These are phyloP conservation scores for Drosophila kambysellisi DNA, from an alignment of 2,888 invertebrate genomes.

Conservation along the genomic window DNA sequence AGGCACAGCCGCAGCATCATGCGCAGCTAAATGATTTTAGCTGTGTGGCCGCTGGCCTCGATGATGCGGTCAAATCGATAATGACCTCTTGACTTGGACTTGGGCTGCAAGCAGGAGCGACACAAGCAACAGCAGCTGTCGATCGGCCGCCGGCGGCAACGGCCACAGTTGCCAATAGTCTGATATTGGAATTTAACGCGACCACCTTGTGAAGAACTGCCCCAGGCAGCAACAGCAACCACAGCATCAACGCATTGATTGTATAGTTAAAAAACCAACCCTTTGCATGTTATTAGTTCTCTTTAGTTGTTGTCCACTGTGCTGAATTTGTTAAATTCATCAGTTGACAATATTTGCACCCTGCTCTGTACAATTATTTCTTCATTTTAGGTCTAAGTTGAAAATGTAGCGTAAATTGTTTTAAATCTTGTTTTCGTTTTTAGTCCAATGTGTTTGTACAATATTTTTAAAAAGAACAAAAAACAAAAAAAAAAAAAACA, in stretches of 20 bases:
- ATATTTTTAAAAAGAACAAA: conserved; percentile 45
- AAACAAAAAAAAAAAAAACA: conserved; percentile 13
- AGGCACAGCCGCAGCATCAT: conserved; percentile 59
- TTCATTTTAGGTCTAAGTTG: conserved; percentile 61
- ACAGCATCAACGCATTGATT: conserved; percentile 40
- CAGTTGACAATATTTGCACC: conserved; percentile 52
- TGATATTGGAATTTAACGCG: conserved; percentile 82
- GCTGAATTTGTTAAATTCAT: conserved; percentile 19
- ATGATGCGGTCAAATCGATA: conserved; percentile 87
- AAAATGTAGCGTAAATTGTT: conserved; percentile 71
- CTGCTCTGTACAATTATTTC: conserved; percentile 62
- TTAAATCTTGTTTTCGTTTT: conserved; percentile 69
- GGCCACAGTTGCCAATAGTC: conserved; percentile 65
- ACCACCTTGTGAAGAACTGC: conserved; percentile 71
- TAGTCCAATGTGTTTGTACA: conserved; percentile 76
- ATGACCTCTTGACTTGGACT: conserved; percentile 86
- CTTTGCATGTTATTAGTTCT: conserved; percentile 46
- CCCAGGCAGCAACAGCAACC: conserved; percentile 9
- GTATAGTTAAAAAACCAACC: conserved; percentile 53
- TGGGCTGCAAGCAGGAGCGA: conserved; percentile 63
- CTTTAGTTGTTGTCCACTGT: conserved; percentile 36
- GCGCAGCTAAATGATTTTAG: conserved; percentile 84
- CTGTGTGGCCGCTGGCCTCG: conserved; percentile 85
- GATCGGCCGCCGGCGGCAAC: conserved; percentile 51
- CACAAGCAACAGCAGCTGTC: conserved; percentile 26